Conservation (phyloP, 2,113 vertebrate species). For the Sebastes fasciatus region DNA sequence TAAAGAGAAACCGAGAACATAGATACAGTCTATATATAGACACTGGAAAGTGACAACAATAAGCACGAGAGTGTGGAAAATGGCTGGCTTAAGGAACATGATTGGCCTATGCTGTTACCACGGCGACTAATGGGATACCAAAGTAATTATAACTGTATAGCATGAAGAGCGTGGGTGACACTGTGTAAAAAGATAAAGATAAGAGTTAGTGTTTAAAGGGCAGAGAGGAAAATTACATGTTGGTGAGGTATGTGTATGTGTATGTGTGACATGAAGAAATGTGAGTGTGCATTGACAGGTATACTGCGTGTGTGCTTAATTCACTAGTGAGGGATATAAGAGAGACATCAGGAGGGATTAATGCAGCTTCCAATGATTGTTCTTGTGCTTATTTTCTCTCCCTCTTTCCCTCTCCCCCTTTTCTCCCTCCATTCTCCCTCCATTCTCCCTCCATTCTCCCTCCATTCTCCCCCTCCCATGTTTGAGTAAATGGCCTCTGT, state of each 20-base stretch:
- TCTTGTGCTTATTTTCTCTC: slow-evolving; percentile 22
- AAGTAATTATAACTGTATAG: slow-evolving; percentile 32
- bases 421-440: slow-evolving; percentile 15
- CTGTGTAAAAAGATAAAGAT: slow-evolving; percentile 39
- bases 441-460: slow-evolving; percentile 10
- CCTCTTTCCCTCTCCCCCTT: not conserved
- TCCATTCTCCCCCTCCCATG: not conserved
- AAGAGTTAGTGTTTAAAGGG: slow-evolving; percentile 20
- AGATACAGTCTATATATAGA: slow-evolving; percentile 24
- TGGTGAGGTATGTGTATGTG: not conserved
- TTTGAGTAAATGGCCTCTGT: slow-evolving; percentile 24
- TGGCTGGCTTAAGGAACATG: slow-evolving; percentile 41
- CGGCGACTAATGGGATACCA: slow-evolving; percentile 63
- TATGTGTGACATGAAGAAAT: not conserved
- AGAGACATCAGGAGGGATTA: slow-evolving; percentile 60
- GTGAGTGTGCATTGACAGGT: slow-evolving; percentile 27
- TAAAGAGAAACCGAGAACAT: not conserved
- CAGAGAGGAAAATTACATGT: slow-evolving; percentile 1
- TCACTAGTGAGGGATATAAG: slow-evolving; percentile 9
- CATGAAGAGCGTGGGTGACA: slow-evolving; percentile 20
- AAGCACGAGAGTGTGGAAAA: slow-evolving; percentile 40
- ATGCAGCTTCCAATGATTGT: slow-evolving; percentile 53
- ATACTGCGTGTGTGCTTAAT: not conserved
- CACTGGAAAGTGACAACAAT: slow-evolving; percentile 23
- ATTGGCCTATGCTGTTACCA: slow-evolving; percentile 49